Evolutionary conservation across 2,797 vertebrate species (phyloP), one percentile per base, ranked within the genome.

Genomic region (Phrynocephalus forsythii): DNA sequence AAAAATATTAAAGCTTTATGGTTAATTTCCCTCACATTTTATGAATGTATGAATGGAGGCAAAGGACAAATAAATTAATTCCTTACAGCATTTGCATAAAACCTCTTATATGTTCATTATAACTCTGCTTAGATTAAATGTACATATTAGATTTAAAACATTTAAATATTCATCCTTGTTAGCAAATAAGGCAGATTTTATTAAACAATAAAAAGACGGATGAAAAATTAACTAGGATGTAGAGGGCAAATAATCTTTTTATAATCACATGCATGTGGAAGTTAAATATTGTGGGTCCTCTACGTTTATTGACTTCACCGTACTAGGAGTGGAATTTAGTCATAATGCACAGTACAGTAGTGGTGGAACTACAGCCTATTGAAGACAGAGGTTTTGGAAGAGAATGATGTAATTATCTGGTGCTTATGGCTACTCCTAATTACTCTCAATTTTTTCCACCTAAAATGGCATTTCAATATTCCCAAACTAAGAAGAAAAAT

Each of bases 61-160:
- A 83, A 69, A 87, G 22, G 22, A 79, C 1, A 84, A 86, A 88
- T 1, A 0, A 20, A 24, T 24, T 88, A 15, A 79, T 81, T 18
- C 67, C 84, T 91, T 92, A 80, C 83, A 83, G 30, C 87, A 86
- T 91, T 83, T 13, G 50, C 85, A 56, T 7, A 86, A 83, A 91
- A 92, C 38, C n/a, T 76, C 60, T 16, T 90, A 82, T n/a, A 7
- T 87, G 2, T 84, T 91, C 44, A 10, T 9, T 69, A 3, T 75
- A 88, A 67, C 71, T 52, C 85, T 88, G 48, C 24, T 89, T 82
- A 33, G 87, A 81, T 66, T 88, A 77, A 82, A 85, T 48, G 1
- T 63, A 81, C 2, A 7, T 84, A 38, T 84, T 28, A 83, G 26
- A 89, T 86, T 90, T 38, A 30, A 89, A 88, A 24, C 60, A 3